Evolutionary conservation across 2,888 invertebrate genomes (phyloP).

Genomic region (Spilosoma lubricipeda): DNA sequence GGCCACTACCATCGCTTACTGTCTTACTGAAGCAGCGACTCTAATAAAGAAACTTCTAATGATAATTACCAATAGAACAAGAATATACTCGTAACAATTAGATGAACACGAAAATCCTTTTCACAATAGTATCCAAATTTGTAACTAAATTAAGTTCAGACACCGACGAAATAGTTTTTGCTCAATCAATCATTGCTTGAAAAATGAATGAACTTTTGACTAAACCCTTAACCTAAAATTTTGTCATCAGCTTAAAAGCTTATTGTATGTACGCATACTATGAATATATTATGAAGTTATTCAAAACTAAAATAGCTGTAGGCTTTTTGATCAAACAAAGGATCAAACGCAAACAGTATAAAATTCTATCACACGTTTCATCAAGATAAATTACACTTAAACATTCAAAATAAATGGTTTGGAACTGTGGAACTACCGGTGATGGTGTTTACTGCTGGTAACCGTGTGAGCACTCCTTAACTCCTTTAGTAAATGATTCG

Average conservation of each 20-base stretch:
- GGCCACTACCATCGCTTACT: neutral
- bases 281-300: conserved; percentile 6
- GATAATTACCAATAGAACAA: neutral
- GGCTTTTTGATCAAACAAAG: conserved; percentile 14
- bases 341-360: conserved; percentile 20
- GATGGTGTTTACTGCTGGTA: conserved; percentile 14
- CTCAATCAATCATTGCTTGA: neutral
- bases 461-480: conserved; percentile 18
- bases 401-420: conserved; percentile 26
- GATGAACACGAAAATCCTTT: neutral
- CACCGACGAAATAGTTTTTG: neutral
- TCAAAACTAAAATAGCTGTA: neutral
- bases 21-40: neutral
- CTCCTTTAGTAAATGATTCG: conserved; percentile 24
- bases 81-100: neutral
- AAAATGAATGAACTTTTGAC: neutral
- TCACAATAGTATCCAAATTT: neutral
- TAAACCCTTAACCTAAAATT: neutral
- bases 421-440: conserved; percentile 20
- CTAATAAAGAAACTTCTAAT: neutral
- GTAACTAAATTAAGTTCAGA: neutral
- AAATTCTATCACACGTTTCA: conserved; percentile 25
- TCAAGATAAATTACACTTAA: conserved; percentile 27
- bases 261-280: neutral
- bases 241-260: neutral